These are phyloP conservation scores for Charina bottae DNA, from an alignment of 2,113 vertebrate species.

Conservation along the genomic window DNA sequence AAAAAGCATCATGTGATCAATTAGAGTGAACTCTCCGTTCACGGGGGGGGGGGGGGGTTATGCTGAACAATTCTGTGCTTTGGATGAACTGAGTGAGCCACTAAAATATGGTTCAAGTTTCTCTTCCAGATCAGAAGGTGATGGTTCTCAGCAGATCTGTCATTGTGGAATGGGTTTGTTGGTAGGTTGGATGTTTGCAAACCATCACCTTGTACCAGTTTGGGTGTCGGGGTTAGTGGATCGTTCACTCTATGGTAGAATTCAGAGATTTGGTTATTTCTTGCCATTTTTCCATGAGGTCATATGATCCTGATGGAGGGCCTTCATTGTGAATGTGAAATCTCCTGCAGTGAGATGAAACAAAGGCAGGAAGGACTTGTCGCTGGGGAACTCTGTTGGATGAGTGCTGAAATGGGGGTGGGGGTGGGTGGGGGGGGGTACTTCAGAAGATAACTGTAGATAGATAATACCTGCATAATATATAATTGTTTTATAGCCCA, in stretches of 20 bases:
- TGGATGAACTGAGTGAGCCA: background rate
- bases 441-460: slow-evolving; percentile 15
- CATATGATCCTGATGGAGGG: background rate
- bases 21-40: background rate
- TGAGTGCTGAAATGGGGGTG: background rate
- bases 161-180: background rate
- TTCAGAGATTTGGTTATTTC: background rate
- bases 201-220: background rate
- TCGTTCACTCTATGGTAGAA: background rate
- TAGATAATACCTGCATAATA: slow-evolving; percentile 29
- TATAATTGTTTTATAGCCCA: slow-evolving; percentile 49
- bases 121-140: background rate
- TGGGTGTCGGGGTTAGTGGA: background rate
- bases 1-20: background rate
- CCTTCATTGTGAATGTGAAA: slow-evolving; percentile 22
- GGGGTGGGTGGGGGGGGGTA: background rate
- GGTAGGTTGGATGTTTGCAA: background rate
- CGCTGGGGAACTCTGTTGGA: background rate
- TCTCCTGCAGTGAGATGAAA: slow-evolving; percentile 16
- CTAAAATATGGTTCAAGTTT: background rate
- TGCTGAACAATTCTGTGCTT: background rate
- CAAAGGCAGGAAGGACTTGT: background rate
- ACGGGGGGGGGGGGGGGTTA: no score
- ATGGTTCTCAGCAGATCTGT: background rate
- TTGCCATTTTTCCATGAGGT: background rate